Evolutionary conservation across 2,888 invertebrate genomes (phyloP).

Genomic region (Drosophila lutescens): DNA sequence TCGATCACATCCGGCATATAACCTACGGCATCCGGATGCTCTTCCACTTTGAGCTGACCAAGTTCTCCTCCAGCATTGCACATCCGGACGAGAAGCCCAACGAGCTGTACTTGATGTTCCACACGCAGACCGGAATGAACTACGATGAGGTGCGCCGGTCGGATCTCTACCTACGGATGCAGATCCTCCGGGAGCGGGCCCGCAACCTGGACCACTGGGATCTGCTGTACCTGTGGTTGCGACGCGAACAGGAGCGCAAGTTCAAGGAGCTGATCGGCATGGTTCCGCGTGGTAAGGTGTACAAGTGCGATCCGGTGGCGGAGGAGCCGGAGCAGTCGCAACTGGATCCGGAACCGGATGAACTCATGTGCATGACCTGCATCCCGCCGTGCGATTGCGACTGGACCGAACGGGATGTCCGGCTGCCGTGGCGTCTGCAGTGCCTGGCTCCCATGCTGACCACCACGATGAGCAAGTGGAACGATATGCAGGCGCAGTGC

Average conservation of each 20-base stretch:
- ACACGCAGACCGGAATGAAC: conserved; percentile 85
- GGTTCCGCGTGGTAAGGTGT: conserved; percentile 32
- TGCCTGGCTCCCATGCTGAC: conserved; percentile 21
- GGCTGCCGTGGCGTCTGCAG: conserved; percentile 55
- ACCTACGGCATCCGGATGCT: conserved; percentile 83
- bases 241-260: conserved; percentile 52
- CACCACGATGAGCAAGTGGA: conserved; percentile 42
- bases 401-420: conserved; percentile 50
- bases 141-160: conserved; percentile 85
- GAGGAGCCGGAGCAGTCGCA: too few species aligned
- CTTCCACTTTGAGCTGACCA: conserved; percentile 84
- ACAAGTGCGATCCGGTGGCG: conserved; percentile 18
- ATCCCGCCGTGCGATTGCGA: conserved; percentile 66
- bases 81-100: conserved; percentile 82
- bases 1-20: conserved; percentile 84
- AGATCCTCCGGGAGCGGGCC: conserved; percentile 84
- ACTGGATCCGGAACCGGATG: conserved; percentile 9
- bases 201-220: conserved; percentile 86
- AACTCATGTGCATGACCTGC: conserved; percentile 42
- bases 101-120: conserved; percentile 85
- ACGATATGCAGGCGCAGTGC: conserved; percentile 37
- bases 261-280: conserved; percentile 40
- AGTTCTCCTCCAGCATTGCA: conserved; percentile 54
- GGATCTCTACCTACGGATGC: conserved; percentile 86
- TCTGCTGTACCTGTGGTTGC: conserved; percentile 67